Base-by-base conservation (phyloP, 2,888 invertebrate genomes). In the Drosophila birchii region DNA sequence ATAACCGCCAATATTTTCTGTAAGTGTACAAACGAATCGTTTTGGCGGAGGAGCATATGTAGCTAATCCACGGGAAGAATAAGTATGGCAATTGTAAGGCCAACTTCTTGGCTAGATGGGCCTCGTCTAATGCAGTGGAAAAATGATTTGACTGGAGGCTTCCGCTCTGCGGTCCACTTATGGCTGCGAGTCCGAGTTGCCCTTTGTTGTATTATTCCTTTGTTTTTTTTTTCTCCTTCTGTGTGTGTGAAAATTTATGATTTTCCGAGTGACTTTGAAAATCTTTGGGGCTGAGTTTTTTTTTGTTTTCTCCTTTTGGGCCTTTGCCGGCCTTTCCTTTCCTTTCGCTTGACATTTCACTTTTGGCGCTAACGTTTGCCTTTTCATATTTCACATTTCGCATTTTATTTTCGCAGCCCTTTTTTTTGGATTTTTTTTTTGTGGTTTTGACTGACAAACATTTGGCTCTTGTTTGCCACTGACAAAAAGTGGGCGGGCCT, bases 101-200 rank as follows among this genome's bases (percentile, higher is more conserved):
- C 51, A 69, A 69, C 57, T 57, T 53, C 73, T 67, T 67, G 67
- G 72, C 74, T 59, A 58, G 63, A 78, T 71, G 72, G 79, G 51
- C 76, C 63, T 73, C 76, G 80, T 78, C 86, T 86, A 86, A 88
- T 88, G 86, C 86, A 88, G 81, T 86, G 86, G 88, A 86, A 86
- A 86, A 87, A 83, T 88, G 79, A 86, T 86, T 88, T 83, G 83
- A 81, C 83, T 86, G 69, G 61, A 67, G 67, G 75, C 75, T 80
- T 77, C 66, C 86, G 74, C 51, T 76, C 82, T 87, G 83, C 71
- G 87, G 87, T 75, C 67, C 67, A 73, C 75, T 75, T 67, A 71
- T 68, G 51, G 32, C 51, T 9, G 45, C 41, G 43, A 41, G 34
- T 62, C 47, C 49, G 55, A 53, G 56, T 29, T 69, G 64, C 66